Percentiles rank a stretch among this genome's conserved stretches.
Conservation (phyloP, 2,797 vertebrate genomes). For the Prionace glauca region DNA sequence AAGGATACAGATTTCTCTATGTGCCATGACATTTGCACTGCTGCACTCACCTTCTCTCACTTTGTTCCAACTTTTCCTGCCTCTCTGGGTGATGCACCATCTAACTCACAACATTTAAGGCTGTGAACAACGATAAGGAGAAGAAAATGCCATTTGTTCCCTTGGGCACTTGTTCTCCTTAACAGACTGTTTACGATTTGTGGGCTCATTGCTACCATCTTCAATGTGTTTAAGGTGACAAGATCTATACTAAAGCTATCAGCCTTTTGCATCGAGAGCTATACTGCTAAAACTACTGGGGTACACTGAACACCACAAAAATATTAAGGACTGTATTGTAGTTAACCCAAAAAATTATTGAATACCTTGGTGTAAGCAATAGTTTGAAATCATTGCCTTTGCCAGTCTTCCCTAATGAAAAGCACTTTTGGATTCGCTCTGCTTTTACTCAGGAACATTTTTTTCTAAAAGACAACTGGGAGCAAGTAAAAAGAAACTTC, state of each 20-base stretch:
- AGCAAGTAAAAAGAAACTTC: background rate
- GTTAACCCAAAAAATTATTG: background rate
- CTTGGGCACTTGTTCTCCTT: background rate
- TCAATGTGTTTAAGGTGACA: background rate
- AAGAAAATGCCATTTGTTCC: background rate
- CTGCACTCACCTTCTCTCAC: background rate
- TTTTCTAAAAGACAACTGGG: background rate
- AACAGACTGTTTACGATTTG: background rate
- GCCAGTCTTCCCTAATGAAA: background rate
- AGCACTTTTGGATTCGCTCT: background rate
- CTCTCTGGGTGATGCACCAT: background rate
- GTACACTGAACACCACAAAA: background rate
- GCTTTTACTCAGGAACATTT: background rate
- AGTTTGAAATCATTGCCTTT: background rate
- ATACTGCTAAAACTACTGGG: slow-evolving; percentile 5
- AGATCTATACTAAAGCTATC: background rate
- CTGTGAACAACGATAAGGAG: background rate
- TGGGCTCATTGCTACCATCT: background rate
- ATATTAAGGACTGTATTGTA: background rate
- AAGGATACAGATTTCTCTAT: background rate
- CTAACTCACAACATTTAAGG: background rate
- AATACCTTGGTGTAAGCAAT: background rate
- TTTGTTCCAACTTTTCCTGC: background rate
- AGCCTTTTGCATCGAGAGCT: background rate
- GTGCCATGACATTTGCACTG: background rate